Percentiles rank a stretch among this genome's conserved stretches.
phyloP scores from a whole-genome alignment of 2,113 vertebrate genomes.

The Paracanthobrama guichenoti region DNA sequence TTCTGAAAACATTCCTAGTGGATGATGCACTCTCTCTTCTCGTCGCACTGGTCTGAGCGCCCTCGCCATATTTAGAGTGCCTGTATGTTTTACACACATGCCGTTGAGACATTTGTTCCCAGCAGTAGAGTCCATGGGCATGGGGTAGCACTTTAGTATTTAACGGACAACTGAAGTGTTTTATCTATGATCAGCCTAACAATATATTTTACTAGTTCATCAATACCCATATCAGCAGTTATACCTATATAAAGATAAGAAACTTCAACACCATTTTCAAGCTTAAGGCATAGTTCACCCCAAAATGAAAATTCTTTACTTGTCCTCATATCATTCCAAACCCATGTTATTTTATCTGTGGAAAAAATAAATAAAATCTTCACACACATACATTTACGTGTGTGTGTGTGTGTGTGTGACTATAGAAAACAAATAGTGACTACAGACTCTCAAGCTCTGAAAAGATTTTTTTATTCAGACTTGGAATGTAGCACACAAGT shows the following conservation, averaged over 20 bases:
- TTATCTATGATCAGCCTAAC: not conserved
- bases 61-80: constrained; percentile 79
- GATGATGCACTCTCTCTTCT: constrained; percentile 74
- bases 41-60: constrained; percentile 64
- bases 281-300: not conserved
- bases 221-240: not conserved
- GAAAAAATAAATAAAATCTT: not conserved
- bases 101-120: constrained; percentile 61
- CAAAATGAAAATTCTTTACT: not conserved
- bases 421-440: not conserved
- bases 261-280: not conserved
- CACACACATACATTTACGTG: not conserved
- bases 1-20: constrained; percentile 80
- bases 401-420: too few species aligned
- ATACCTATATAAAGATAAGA: too few species aligned
- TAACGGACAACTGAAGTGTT: not conserved
- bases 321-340: not conserved
- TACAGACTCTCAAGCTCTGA: not conserved
- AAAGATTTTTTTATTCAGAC: not conserved
- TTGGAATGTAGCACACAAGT: constrained; percentile 11
- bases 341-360: not conserved
- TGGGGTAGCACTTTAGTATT: not conserved
- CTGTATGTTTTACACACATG: constrained; percentile 66
- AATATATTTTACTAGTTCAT: not conserved
- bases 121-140: not conserved